Base-by-base conservation (phyloP, 2,113 vertebrate species). In the Hystrix brachyura region DNA sequence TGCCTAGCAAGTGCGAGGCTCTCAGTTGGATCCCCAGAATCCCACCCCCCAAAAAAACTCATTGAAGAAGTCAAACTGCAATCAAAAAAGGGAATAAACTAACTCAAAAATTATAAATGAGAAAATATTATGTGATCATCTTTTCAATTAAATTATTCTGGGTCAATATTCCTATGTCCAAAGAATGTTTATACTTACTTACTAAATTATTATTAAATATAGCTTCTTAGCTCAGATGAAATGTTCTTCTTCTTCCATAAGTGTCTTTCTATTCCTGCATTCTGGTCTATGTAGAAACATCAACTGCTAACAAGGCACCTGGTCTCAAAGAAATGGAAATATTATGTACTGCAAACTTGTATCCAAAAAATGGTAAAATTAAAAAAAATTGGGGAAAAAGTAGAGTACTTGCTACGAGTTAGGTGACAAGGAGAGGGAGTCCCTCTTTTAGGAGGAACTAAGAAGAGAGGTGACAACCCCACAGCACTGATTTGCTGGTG, bases 21-120 rank as follows among this genome's bases (percentile, higher is more conserved):
- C 38, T 38, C 38, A 38, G 38, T 38, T 38, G 38, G 38, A 38
- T 38, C 38, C 38, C 38, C 38, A 38, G 38, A 38, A 38, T 38
- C 38, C 38, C 38, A 38, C 38, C 38, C 38, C 38, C 38, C 38
- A 38, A 3, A 53, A 92, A 86, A 48, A 19, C 38, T 25, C 3
- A 27, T 17, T 78, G 10, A 86, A 72, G 10, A 90, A 89, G 18
- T 62, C 72, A 94, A 86, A 51, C 4, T 65, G 86, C 38, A 78
- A 95, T 82, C 59, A 82, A 86, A 93, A 94, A 94, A 93, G 64
- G 38, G 23, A 93, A 81, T 71, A 71, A 88, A 76, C 15, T 82
- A 59, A 94, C 88, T 71, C 29, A 65, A 89, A 72, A 82, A 72
- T 29, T 82, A 19, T 64, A 82, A 90, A 91, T 85, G 34, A 82